Evolutionary conservation across 2,113 vertebrate genomes (phyloP), one percentile per base, ranked within the genome.

Genomic region (Monarcha castaneiventris): DNA sequence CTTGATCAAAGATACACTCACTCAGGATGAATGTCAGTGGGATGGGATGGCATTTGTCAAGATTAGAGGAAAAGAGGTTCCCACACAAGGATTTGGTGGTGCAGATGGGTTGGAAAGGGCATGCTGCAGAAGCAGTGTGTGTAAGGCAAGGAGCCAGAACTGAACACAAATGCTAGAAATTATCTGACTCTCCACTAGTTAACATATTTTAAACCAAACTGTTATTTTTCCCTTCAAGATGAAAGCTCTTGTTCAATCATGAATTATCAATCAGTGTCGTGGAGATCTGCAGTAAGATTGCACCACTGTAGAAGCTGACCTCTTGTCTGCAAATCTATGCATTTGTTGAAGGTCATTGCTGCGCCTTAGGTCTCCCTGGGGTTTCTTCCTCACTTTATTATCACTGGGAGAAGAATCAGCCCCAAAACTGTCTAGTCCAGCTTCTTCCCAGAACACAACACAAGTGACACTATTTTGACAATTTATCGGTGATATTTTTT

Each of bases 391-490:
- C 4, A 2, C 58, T 73, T 88, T 55, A 43, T 74, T 82, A 74
- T 73, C 22, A 52, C 23, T 63, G 49, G 26, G 52, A 75, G 35
- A 44, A 89, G 44, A 59, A 90, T 72, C 56, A 94, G 22, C n/a
- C n/a, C 62, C 62, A 54, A 22, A 73, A 51, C 66, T 85, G 49
- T 73, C 74, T n/a, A 66, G n/a, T 85, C 71, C 93, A 97, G 89
- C 41, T 85, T 95, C 83, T 95, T 96, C 84, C 58, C 52, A 59
- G 37, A 63, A 69, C 29, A 66, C 52, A 96, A 93, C 74, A 87
- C 78, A 76, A 73, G 8, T 80, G 87, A 90, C 78, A 94, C 55
- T 39, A 58, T 91, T 94, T 93, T 96, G 94, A 89, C 94, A 97
- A 62, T 30, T n/a, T 85, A 33, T 73, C 29, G 69, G 74, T 73